A percentile compares a stretch with the other conserved stretches of the same genome.
These are phyloP conservation scores for Rhagonycha fulva DNA, from an alignment of 2,888 invertebrate species.

Conservation along the genomic window DNA sequence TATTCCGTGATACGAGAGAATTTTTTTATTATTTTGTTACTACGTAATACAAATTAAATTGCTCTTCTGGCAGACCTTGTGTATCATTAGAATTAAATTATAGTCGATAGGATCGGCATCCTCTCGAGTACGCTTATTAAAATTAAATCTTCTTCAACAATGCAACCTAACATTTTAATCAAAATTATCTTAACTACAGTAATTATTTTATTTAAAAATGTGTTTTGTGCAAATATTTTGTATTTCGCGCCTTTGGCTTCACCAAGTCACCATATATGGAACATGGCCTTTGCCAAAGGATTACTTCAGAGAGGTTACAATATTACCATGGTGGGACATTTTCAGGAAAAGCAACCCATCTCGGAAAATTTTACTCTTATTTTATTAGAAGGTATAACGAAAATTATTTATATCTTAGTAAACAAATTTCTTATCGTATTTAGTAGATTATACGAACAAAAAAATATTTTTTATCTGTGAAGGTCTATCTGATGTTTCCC, in stretches of 20 bases:
- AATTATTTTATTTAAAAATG: not conserved
- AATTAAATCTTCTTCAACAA: not conserved
- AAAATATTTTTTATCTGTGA: too few relatives aligned
- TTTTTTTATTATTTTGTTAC: too few relatives aligned
- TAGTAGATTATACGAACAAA: not conserved
- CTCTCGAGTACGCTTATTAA: not conserved
- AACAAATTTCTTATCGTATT: not conserved
- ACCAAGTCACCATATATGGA: conserved; percentile 14
- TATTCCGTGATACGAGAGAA: too few relatives aligned
- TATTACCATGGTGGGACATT: conserved; percentile 10
- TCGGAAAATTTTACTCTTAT: not conserved
- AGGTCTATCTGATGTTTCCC: too few relatives aligned
- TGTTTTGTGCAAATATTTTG: conserved; percentile 2
- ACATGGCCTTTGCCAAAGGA: not conserved
- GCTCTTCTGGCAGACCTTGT: not conserved
- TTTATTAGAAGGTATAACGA: conserved; percentile 7
- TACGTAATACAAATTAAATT: too few relatives aligned
- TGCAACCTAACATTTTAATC: not conserved
- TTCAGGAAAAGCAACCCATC: not conserved
- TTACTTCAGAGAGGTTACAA: conserved; percentile 3
- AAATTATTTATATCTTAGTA: not conserved
- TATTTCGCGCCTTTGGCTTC: not conserved
- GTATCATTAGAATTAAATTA: not conserved
- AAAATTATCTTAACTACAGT: not conserved
- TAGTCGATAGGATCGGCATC: not conserved